Base-by-base conservation (phyloP, 2,888 invertebrate species). In the Hecatera dysodea region DNA sequence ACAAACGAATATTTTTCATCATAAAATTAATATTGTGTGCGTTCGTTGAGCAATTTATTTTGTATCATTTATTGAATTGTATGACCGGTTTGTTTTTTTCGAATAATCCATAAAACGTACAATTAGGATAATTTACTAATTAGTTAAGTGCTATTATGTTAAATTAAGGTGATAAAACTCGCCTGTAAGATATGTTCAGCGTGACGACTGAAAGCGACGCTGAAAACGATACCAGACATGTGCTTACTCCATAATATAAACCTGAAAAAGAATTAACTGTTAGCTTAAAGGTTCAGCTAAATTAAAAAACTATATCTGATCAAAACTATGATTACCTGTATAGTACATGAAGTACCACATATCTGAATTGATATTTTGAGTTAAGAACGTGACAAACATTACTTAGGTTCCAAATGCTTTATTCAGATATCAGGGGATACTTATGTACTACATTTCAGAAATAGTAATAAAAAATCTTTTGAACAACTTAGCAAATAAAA, bases 181-280 rank as follows among this genome's bases (percentile, higher is more conserved):
- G 95, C 96, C 96, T 96, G 96, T 98, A 98, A 93, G 98, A 98
- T 89, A 98, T 97, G 92, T 98, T 98, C 78, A 98, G 96, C 3
- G 98, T 98, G 70, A 98, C 98, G 66, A 98, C 98, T 0, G 98
- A 98, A 65, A 98, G 95, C 0, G 98, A 98, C 1, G 98, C 98
- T 8, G 98, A 98, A 89, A 98, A 98, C 0, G 98, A 97, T 53
- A 98, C 98, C 82, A 98, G 93, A 85, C 98, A 98, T 86, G 98
- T 98, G 92, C 98, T 98, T 39, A 98, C 98, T 66, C 98, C 98
- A 87, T 98, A 98, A 92, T 98, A 98, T 86, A 98, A 95, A 94
- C 98, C 98, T 98, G 95, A 56, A 94, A 94, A 81, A 56, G 87
- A 82, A 84, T 69, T 24, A 66, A 69, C 61, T 56, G 39, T 67